These are phyloP conservation scores for Styela clava DNA, from an alignment of 23 tunicate genomes.

Conservation along the genomic window DNA sequence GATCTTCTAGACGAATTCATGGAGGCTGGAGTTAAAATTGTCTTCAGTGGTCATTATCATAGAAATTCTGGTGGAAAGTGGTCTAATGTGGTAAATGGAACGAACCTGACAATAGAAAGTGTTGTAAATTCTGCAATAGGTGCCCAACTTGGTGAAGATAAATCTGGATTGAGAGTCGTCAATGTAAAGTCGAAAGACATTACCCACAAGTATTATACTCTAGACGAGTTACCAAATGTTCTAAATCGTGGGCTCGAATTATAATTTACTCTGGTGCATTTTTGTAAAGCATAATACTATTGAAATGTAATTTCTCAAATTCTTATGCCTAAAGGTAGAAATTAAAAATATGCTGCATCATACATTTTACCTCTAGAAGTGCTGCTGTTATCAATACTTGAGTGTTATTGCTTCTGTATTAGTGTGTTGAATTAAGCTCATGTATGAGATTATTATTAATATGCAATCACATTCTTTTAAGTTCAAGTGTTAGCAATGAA, in stretches of 20 bases:
- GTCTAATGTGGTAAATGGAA: constrained; percentile 6
- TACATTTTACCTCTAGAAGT: too few relatives aligned
- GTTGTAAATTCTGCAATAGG: constrained; percentile 87
- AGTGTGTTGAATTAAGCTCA: too few relatives aligned
- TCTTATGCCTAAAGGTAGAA: too few relatives aligned
- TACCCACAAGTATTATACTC: constrained; percentile 48
- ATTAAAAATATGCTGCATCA: too few relatives aligned
- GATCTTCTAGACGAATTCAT: constrained; percentile 36
- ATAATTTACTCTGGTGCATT: neutral
- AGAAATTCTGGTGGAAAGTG: constrained; percentile 74
- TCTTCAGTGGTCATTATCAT: constrained; percentile 83
- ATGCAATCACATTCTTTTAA: too few relatives aligned
- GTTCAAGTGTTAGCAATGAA: too few relatives aligned
- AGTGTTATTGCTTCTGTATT: too few relatives aligned
- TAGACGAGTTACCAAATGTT: constrained; percentile 36
- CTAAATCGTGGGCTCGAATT: neutral
- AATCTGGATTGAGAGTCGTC: constrained; percentile 63
- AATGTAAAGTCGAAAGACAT: constrained; percentile 32
- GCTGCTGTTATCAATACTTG: too few relatives aligned
- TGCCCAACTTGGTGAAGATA: constrained; percentile 66
- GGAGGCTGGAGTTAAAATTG: constrained; percentile 60
- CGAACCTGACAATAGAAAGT: constrained; percentile 41
- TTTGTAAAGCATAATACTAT: too few relatives aligned
- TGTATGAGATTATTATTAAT: too few relatives aligned
- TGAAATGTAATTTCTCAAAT: too few relatives aligned